Conservation (phyloP, 53 echinoderm and acorn worm species). For the Antedon mediterranea region DNA sequence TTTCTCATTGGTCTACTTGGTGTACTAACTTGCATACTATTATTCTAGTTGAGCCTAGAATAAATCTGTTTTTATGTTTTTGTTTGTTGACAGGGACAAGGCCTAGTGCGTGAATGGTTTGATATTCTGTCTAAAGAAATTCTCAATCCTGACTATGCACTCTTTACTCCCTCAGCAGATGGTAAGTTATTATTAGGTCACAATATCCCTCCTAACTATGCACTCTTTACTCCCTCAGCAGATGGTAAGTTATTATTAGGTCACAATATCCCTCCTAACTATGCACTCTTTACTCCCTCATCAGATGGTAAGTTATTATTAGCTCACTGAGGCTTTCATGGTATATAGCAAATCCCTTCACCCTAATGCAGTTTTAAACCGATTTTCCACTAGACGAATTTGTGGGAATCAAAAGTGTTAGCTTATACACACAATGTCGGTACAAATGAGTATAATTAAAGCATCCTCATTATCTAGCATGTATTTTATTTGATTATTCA, state of each 20-base stretch:
- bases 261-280: constrained; percentile 7
- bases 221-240: constrained; percentile 8
- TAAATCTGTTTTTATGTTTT: not conserved
- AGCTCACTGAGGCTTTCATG: too few relatives aligned
- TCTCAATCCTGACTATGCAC: constrained; percentile 6
- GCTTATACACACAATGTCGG: too few relatives aligned
- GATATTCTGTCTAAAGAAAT: constrained; percentile 8
- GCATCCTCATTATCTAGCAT: too few relatives aligned
- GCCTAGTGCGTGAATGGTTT: constrained; percentile 4
- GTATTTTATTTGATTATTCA: too few relatives aligned
- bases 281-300: constrained; percentile 8
- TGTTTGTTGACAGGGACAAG: not conserved
- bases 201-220: constrained; percentile 8
- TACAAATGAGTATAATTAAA: too few relatives aligned
- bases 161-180: constrained; percentile 9
- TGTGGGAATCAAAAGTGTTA: too few relatives aligned
- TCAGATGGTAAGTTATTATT: constrained; percentile 4
- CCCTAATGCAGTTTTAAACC: too few relatives aligned
- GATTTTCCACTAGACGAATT: too few relatives aligned
- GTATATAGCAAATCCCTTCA: too few relatives aligned
- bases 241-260: constrained; percentile 3
- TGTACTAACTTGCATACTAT: too few relatives aligned
- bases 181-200: not conserved
- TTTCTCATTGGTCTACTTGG: too few relatives aligned
- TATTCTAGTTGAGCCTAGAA: too few relatives aligned